Conservation (phyloP, 2,797 vertebrate genomes). For the Acanthurus tractus region DNA sequence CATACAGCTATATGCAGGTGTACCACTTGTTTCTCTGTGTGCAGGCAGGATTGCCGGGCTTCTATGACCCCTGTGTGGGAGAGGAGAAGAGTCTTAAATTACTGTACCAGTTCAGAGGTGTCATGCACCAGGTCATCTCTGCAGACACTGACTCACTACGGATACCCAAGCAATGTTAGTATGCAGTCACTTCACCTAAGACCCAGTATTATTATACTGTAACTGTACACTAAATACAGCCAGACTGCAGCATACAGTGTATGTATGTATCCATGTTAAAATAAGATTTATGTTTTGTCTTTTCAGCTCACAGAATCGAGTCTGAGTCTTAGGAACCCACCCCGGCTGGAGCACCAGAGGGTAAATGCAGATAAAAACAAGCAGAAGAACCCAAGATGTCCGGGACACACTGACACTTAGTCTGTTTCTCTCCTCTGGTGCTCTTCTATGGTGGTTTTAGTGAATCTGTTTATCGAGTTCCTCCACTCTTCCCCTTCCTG, state of each 20-base stretch:
- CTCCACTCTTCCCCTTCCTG: slow-evolving; percentile 51
- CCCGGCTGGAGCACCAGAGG: slow-evolving; percentile 31
- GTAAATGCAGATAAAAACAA: slow-evolving; percentile 44
- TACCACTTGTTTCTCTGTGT: slow-evolving; percentile 17
- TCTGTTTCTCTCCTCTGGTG: slow-evolving; percentile 47
- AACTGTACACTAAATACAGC: slow-evolving; percentile 27
- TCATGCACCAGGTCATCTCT: slow-evolving; percentile 95
- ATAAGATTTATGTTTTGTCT: slow-evolving; percentile 37
- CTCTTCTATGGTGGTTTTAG: slow-evolving; percentile 61
- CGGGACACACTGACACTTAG: slow-evolving; percentile 39
- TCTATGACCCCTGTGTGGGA: slow-evolving; percentile 96
- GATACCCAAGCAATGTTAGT: slow-evolving; percentile 98
- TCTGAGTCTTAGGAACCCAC: slow-evolving; percentile 75
- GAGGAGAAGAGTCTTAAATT: slow-evolving; percentile 97
- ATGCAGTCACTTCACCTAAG: slow-evolving; percentile 6
- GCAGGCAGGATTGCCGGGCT: slow-evolving; percentile 94
- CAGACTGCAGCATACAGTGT: slow-evolving; percentile 1
- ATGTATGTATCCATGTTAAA: neutral
- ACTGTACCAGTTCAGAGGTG: slow-evolving; percentile 97
- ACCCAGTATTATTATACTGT: neutral
- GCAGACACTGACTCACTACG: slow-evolving; percentile 92
- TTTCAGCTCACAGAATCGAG: slow-evolving; percentile 84
- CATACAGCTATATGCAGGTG: neutral
- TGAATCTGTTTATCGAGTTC: slow-evolving; percentile 56
- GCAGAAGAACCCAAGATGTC: slow-evolving; percentile 46